Conservation (phyloP, 1,140 invertebrate genomes). For the Drosophila oshimai region DNA sequence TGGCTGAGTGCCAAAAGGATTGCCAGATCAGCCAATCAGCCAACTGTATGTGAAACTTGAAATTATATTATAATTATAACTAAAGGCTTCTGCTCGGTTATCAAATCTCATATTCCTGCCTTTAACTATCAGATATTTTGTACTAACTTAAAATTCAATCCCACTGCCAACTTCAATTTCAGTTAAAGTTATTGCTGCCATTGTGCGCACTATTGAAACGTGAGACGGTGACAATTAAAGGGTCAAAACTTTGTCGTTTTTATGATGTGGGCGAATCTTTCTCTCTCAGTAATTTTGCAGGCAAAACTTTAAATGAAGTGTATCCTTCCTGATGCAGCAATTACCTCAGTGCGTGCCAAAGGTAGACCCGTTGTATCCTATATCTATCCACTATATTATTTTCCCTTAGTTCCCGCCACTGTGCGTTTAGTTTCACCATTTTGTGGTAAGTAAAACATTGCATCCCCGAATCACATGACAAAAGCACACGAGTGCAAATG, state of each 20-base stretch:
- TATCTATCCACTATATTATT: conserved; percentile 37
- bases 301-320: conserved; percentile 44
- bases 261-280: conserved; percentile 54
- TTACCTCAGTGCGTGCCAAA: conserved; percentile 48
- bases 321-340: conserved; percentile 7
- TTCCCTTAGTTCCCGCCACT: too few relatives aligned
- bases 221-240: conserved; percentile 72
- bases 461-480: conserved; percentile 44
- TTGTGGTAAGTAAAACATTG: conserved; percentile 79
- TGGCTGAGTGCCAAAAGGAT: conserved; percentile 64
- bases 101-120: too few relatives aligned
- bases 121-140: too few relatives aligned
- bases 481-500: conserved; percentile 15
- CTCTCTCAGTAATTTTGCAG: conserved; percentile 12
- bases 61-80: too few relatives aligned
- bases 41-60: too few relatives aligned
- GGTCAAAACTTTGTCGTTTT: conserved; percentile 56
- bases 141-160: too few relatives aligned
- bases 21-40: conserved; percentile 64
- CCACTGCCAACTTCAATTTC: too few relatives aligned
- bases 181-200: conserved; percentile 71
- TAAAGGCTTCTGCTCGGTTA: too few relatives aligned
- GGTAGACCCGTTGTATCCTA: conserved; percentile 58
- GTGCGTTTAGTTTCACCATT: conserved; percentile 73
- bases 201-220: conserved; percentile 69